Evolutionary conservation across 2,797 vertebrate species (phyloP).

Genomic region (Leucoraja ocellata): DNA sequence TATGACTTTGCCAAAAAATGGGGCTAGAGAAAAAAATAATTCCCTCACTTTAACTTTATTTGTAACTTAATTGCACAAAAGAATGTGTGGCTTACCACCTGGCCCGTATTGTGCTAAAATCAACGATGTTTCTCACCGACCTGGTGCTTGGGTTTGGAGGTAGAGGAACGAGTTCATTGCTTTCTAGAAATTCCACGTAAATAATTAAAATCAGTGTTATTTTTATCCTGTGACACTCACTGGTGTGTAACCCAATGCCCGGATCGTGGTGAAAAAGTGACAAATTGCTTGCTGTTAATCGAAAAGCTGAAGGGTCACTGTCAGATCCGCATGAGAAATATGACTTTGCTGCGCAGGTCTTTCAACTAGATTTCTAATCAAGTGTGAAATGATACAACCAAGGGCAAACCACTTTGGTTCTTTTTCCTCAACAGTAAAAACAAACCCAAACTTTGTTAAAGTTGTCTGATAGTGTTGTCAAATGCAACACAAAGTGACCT

Average conservation of each 20-base stretch:
- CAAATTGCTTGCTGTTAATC: background rate
- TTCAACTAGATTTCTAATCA: background rate
- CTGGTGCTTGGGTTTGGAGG: background rate
- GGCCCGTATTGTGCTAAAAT: background rate
- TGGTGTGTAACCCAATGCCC: background rate
- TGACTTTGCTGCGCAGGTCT: background rate
- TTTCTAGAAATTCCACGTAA: background rate
- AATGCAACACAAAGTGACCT: slow-evolving; percentile 5
- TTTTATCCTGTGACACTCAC: background rate
- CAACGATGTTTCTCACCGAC: background rate
- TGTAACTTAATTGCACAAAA: background rate
- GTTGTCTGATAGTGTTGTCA: background rate
- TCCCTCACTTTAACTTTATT: background rate
- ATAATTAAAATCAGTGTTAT: background rate
- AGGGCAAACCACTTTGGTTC: background rate
- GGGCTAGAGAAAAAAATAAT: background rate
- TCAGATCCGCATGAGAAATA: background rate
- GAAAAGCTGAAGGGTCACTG: background rate
- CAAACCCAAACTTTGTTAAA: slow-evolving; percentile 12
- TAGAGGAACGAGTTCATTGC: background rate
- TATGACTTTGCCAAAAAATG: background rate
- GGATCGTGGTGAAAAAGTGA: background rate
- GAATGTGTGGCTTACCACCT: background rate
- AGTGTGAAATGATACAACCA: background rate
- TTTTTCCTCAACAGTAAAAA: background rate